A percentile compares a stretch with the other conserved stretches of the same genome.
Conservation (phyloP, 2,888 invertebrate genomes). For the Pyrrhia umbra region DNA sequence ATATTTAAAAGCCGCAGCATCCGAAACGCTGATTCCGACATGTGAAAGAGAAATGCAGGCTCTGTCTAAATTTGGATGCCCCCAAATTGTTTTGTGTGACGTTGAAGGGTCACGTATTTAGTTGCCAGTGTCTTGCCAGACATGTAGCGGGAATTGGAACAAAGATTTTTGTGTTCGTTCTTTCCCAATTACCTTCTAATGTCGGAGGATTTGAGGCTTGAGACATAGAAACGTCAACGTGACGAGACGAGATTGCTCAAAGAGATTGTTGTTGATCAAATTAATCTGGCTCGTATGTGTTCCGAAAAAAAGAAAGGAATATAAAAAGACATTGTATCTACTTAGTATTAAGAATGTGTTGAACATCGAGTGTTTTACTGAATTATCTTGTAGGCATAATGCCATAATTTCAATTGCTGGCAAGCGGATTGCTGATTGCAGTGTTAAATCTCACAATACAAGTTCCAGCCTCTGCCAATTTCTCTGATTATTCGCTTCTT, state of each 20-base stretch:
- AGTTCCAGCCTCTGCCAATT: not conserved
- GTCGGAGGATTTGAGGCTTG: constrained; percentile 44
- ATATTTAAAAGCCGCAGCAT: constrained; percentile 35
- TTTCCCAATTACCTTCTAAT: constrained; percentile 53
- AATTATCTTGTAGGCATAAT: constrained; percentile 2
- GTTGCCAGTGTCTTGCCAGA: constrained; percentile 48
- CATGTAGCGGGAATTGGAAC: constrained; percentile 47
- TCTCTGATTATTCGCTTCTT: constrained; percentile 3
- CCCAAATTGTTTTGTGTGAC: constrained; percentile 62
- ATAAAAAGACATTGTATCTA: constrained; percentile 16
- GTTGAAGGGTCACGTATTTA: constrained; percentile 65
- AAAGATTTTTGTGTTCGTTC: constrained; percentile 46
- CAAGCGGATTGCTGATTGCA: constrained; percentile 18
- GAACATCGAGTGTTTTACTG: constrained; percentile 2
- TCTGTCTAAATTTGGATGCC: constrained; percentile 51
- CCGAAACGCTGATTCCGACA: constrained; percentile 36
- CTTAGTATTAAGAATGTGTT: constrained; percentile 1
- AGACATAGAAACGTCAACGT: constrained; percentile 37
- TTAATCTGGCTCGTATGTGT: constrained; percentile 27
- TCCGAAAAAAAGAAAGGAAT: constrained; percentile 22
- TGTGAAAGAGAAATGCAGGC: constrained; percentile 47
- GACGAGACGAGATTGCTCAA: constrained; percentile 31
- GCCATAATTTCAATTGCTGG: constrained; percentile 10
- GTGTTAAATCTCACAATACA: constrained; percentile 15
- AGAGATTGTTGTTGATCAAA: constrained; percentile 44